Evolutionary conservation across 1,140 invertebrate species (phyloP).

Genomic region (Phenacoccus solenopsis): DNA sequence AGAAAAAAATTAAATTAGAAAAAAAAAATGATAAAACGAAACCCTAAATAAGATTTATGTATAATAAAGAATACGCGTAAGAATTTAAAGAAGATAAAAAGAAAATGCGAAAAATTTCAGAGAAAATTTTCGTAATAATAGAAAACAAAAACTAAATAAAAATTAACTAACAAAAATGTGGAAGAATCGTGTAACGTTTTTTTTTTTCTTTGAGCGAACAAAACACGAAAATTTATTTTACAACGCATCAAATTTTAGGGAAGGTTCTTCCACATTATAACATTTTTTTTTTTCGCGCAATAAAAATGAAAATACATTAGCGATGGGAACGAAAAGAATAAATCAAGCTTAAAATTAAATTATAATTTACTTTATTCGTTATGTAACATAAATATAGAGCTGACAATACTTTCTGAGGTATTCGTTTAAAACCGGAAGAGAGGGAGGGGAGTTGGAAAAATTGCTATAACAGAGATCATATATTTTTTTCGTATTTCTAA

Average conservation of each 20-base stretch:
- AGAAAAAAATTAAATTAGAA: no score
- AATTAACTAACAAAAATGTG: neutral
- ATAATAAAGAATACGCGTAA: neutral
- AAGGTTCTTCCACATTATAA: no score
- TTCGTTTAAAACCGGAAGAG: neutral
- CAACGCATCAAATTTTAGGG: neutral
- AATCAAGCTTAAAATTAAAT: neutral
- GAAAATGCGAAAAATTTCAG: neutral
- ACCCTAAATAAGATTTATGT: neutral
- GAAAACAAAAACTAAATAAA: no score
- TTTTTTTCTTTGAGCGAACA: neutral
- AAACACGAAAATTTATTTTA: neutral
- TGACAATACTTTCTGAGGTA: neutral
- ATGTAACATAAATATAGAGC: no score
- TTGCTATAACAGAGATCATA: conserved; percentile 1
- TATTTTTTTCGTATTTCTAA: neutral
- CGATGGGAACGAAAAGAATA: neutral
- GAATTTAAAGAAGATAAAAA: neutral
- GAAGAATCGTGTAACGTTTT: neutral
- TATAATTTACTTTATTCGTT: neutral
- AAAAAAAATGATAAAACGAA: neutral
- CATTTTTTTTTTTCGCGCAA: no score
- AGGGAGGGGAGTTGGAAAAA: neutral
- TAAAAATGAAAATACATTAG: neutral
- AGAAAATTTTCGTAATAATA: no score